Percentiles rank a stretch among this genome's conserved stretches.
Evolutionary conservation across 2,888 invertebrate genomes (phyloP).

Genomic region (Leuctra nigra): DNA sequence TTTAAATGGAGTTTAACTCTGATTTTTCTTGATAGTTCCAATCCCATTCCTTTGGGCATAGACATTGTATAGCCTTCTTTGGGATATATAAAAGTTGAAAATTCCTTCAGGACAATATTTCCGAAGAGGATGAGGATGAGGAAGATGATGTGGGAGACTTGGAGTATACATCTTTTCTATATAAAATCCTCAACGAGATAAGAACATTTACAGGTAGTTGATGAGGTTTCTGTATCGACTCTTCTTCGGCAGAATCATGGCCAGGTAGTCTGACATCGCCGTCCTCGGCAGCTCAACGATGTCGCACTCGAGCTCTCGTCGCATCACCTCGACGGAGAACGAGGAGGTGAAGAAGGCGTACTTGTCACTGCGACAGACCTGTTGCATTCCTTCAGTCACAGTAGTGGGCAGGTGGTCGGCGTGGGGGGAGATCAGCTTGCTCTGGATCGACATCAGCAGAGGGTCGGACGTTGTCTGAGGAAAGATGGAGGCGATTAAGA

Average conservation of each 20-base stretch:
- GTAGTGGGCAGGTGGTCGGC: conserved; percentile 1
- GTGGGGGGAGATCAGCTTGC: conserved; percentile 4
- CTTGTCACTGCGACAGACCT: conserved; percentile 1
- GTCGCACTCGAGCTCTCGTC: background rate
- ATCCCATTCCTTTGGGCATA: too few species aligned
- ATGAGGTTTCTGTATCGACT: conserved; percentile 7
- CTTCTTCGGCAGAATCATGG: conserved; percentile 7
- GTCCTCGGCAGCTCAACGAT: background rate
- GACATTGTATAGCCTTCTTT: too few species aligned
- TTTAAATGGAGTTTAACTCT: too few species aligned
- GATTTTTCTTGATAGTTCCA: too few species aligned
- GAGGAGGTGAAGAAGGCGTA: conserved; percentile 15
- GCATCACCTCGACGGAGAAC: background rate
- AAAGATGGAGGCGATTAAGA: too few species aligned
- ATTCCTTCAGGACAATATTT: too few species aligned
- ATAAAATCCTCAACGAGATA: too few species aligned
- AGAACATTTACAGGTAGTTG: conserved; percentile 20
- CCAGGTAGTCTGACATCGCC: background rate
- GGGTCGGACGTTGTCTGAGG: background rate
- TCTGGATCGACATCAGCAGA: background rate
- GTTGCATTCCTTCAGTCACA: background rate
- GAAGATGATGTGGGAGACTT: too few species aligned
- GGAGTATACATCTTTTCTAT: too few species aligned
- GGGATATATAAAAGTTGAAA: too few species aligned
- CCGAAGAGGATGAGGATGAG: too few species aligned